phyloP scores from a whole-genome alignment of 2,797 vertebrate genomes.

The Tangara arthus region DNA sequence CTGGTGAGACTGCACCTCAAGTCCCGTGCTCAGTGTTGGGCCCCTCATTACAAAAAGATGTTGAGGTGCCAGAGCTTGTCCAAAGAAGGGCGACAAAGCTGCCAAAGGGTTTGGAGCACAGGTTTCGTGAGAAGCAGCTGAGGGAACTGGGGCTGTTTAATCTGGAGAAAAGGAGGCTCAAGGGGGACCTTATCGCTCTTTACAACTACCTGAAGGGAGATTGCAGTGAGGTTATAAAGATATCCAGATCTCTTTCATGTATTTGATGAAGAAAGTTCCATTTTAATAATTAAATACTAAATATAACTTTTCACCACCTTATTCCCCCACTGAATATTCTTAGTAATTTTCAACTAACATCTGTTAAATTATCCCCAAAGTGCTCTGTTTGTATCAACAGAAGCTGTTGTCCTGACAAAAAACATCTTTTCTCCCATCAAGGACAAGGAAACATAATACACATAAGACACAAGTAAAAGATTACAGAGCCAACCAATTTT shows the following conservation, averaged over 20 bases:
- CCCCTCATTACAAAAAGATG: background rate
- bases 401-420: background rate
- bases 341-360: background rate
- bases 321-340: background rate
- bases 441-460: background rate
- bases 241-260: background rate
- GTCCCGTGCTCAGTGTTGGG: background rate
- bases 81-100: accelerated
- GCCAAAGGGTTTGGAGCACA: background rate
- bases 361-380: background rate
- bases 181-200: accelerated
- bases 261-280: background rate
- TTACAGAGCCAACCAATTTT: background rate
- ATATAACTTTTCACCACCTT: background rate
- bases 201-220: background rate
- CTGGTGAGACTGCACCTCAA: background rate
- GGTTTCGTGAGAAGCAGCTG: background rate
- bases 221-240: background rate
- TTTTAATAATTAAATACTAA: background rate
- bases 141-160: background rate
- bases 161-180: background rate
- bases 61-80: background rate
- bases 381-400: background rate
- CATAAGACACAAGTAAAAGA: background rate
- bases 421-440: background rate